Conservation (phyloP, 2,888 invertebrate species). For the Platypus cylindrus region DNA sequence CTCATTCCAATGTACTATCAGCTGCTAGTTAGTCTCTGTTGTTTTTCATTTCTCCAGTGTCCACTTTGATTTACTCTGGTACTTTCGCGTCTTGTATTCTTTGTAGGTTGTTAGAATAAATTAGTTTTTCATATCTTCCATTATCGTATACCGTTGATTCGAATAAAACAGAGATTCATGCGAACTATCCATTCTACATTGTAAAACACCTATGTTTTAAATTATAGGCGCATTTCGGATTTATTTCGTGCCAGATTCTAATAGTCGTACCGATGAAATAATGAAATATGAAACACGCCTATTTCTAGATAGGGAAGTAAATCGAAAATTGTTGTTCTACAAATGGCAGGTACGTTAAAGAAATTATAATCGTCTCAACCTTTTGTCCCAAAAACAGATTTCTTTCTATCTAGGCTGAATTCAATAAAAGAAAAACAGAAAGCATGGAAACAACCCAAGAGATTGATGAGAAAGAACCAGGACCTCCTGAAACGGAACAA, state of each 20-base stretch:
- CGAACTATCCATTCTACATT: too few relatives aligned
- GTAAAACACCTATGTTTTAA: slow-evolving; percentile 1
- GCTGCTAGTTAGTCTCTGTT: too few relatives aligned
- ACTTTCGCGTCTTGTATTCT: too few relatives aligned
- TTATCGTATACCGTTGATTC: too few relatives aligned
- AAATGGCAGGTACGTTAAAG: slow-evolving; percentile 43
- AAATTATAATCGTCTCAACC: not conserved
- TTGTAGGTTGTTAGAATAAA: too few relatives aligned
- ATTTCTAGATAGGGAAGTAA: slow-evolving; percentile 42
- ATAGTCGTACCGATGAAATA: slow-evolving; percentile 25
- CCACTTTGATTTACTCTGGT: too few relatives aligned
- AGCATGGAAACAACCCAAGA: slow-evolving; percentile 24
- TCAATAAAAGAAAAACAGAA: slow-evolving; percentile 39
- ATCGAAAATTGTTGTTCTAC: slow-evolving; percentile 39
- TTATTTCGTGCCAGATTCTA: slow-evolving; percentile 39
- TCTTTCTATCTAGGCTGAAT: slow-evolving; percentile 37
- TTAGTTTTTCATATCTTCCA: too few relatives aligned
- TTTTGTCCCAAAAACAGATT: not conserved
- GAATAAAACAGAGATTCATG: too few relatives aligned
- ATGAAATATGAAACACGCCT: slow-evolving; percentile 26
- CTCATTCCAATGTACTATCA: too few relatives aligned
- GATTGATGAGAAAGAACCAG: slow-evolving; percentile 34
- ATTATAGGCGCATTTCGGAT: slow-evolving; percentile 47
- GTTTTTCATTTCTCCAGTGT: too few relatives aligned
- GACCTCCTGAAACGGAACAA: slow-evolving; percentile 32